A percentile compares a stretch with the other conserved stretches of the same genome.
Evolutionary conservation across 2,888 invertebrate species (phyloP).

Genomic region (Sminthurinus aureus): DNA sequence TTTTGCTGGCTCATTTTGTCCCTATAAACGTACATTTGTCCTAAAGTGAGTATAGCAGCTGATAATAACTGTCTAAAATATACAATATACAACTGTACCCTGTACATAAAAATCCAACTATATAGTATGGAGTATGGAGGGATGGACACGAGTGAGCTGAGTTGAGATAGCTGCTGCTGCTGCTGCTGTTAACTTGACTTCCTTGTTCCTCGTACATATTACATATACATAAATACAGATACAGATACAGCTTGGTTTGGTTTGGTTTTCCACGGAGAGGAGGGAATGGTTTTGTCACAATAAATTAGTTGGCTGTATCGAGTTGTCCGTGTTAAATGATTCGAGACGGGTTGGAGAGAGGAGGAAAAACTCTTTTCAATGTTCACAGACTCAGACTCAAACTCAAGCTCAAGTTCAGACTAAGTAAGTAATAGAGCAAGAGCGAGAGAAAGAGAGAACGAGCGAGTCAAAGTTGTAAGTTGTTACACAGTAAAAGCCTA

Average conservation of each 20-base stretch:
- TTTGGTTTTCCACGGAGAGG: slow-evolving; percentile 28
- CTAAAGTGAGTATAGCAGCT: no score
- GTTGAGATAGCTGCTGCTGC: background rate
- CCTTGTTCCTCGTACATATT: no score
- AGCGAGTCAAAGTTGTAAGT: background rate
- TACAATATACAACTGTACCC: background rate
- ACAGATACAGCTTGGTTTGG: background rate
- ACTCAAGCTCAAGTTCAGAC: no score
- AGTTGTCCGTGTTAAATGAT: slow-evolving; percentile 59
- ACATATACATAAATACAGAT: slow-evolving; percentile 1
- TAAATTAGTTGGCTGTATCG: slow-evolving; percentile 56
- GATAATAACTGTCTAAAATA: no score
- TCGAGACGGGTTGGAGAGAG: slow-evolving; percentile 52
- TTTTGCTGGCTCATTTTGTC: background rate
- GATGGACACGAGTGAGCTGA: background rate
- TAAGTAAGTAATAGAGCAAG: background rate
- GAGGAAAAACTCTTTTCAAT: slow-evolving; percentile 39
- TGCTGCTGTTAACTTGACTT: no score
- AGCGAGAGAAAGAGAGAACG: slow-evolving; percentile 12
- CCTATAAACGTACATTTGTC: no score
- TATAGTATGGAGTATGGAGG: background rate
- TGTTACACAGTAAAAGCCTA: background rate
- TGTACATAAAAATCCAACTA: background rate
- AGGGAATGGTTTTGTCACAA: slow-evolving; percentile 54
- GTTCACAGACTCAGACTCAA: background rate